A percentile compares a stretch with the other conserved stretches of the same genome.
These are phyloP conservation scores for Mactromeris polynyma DNA, from an alignment of 2,888 invertebrate genomes.

Conservation along the genomic window DNA sequence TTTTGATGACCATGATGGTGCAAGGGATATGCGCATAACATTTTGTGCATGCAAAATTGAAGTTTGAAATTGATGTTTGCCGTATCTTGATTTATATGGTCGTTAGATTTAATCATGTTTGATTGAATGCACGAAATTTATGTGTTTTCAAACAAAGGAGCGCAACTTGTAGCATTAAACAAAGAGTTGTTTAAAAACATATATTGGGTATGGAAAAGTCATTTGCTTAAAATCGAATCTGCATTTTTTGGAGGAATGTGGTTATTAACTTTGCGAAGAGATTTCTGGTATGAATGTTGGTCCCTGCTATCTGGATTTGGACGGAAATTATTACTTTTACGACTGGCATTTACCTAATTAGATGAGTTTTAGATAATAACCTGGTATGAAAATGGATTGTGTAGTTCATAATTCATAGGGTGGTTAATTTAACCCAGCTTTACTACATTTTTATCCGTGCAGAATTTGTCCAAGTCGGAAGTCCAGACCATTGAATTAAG, in stretches of 20 bases:
- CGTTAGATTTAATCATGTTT: conserved; percentile 29
- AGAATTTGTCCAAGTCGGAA: no score
- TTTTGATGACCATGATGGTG: conserved; percentile 30
- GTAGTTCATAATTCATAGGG: neutral
- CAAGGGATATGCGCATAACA: conserved; percentile 18
- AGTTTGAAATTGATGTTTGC: conserved; percentile 30
- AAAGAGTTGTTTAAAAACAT: neutral
- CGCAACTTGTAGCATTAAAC: conserved; percentile 16
- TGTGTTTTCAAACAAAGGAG: conserved; percentile 1
- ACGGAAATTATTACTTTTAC: neutral
- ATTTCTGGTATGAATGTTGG: neutral
- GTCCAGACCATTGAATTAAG: no score
- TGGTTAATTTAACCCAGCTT: neutral
- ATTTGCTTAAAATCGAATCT: neutral
- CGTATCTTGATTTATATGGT: conserved; percentile 34
- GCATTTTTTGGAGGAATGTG: neutral
- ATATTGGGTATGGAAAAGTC: neutral
- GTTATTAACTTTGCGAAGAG: neutral
- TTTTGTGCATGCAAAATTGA: conserved; percentile 19
- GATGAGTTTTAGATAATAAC: neutral
- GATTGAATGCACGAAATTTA: conserved; percentile 11
- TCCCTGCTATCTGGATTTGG: neutral
- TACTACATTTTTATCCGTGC: no score
- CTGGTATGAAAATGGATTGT: neutral
- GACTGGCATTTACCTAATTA: neutral